Evolutionary conservation across 2,113 vertebrate species (phyloP).

Genomic region (Osmerus eperlanus): DNA sequence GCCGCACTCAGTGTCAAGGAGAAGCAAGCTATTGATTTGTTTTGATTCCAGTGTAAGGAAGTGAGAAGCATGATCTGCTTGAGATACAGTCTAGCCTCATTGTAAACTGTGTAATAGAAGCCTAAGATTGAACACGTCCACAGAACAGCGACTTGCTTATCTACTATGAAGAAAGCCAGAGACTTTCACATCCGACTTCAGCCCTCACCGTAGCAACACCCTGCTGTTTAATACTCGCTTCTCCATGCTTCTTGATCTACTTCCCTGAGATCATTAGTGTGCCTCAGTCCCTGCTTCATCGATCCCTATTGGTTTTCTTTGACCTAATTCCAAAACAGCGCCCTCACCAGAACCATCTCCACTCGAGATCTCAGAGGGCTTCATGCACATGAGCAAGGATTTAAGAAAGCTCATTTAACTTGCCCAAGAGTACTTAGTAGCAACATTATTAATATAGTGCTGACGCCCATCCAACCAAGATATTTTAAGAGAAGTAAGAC

Average conservation of each 20-base stretch:
- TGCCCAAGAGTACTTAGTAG: constrained; percentile 13
- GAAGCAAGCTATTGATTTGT: constrained; percentile 43
- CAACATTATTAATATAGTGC: constrained; percentile 40
- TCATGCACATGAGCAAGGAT: constrained; percentile 49
- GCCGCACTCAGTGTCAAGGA: constrained; percentile 23
- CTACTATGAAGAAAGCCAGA: not conserved
- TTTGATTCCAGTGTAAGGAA: constrained; percentile 17
- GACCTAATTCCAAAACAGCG: constrained; percentile 29
- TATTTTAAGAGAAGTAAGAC: constrained; percentile 23
- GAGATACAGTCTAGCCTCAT: not conserved
- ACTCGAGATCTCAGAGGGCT: constrained; percentile 25
- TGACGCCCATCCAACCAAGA: constrained; percentile 34
- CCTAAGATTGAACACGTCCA: constrained; percentile 29
- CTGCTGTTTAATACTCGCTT: not conserved
- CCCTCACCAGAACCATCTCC: constrained; percentile 26
- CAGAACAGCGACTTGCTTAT: too few relatives aligned
- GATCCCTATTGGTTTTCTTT: constrained; percentile 20
- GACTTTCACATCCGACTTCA: not conserved
- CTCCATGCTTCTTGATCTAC: constrained; percentile 13
- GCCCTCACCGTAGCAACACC: not conserved
- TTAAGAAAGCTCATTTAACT: constrained; percentile 57
- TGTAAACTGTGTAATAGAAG: not conserved
- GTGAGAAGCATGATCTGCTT: constrained; percentile 1
- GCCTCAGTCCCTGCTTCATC: constrained; percentile 35
- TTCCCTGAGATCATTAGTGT: constrained; percentile 27